Conservation (phyloP, 1,140 invertebrate species). For the Hycleus cichorii region DNA sequence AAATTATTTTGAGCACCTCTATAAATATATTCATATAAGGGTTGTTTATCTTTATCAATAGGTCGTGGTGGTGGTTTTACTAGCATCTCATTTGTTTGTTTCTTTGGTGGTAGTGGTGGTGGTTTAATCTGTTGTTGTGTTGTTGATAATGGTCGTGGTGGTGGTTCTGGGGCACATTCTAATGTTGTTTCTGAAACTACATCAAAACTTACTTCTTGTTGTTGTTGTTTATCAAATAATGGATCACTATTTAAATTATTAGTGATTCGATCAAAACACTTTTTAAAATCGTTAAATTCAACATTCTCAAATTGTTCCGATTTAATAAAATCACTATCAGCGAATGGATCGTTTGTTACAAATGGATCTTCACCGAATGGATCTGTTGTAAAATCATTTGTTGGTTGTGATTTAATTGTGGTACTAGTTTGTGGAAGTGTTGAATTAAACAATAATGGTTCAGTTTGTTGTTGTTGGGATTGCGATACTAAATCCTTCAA, state of each 20-base stretch:
- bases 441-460: constrained; percentile 2
- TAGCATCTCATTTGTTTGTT: constrained; percentile 44
- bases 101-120: constrained; percentile 78
- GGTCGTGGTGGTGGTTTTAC: constrained; percentile 58
- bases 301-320: constrained; percentile 56
- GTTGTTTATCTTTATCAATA: constrained; percentile 51
- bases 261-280: neutral
- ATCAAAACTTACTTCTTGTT: constrained; percentile 16
- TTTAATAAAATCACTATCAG: constrained; percentile 45
- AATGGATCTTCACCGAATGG: constrained; percentile 66
- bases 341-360: constrained; percentile 57
- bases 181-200: constrained; percentile 31
- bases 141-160: constrained; percentile 51
- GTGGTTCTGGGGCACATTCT: constrained; percentile 56
- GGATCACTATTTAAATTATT: constrained; percentile 2
- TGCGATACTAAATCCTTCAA: constrained; percentile 69
- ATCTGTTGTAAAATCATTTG: constrained; percentile 46
- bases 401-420: constrained; percentile 16
- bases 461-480: constrained; percentile 11
- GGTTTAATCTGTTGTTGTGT: constrained; percentile 51
- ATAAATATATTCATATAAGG: constrained; percentile 52
- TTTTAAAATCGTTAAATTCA: constrained; percentile 38
- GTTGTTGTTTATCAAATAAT: too few species aligned
- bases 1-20: constrained; percentile 41
- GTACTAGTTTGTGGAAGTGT: neutral